A percentile compares a stretch with the other conserved stretches of the same genome.
phyloP scores from a whole-genome alignment of 2,113 vertebrate species.

The Loxodonta africana region DNA sequence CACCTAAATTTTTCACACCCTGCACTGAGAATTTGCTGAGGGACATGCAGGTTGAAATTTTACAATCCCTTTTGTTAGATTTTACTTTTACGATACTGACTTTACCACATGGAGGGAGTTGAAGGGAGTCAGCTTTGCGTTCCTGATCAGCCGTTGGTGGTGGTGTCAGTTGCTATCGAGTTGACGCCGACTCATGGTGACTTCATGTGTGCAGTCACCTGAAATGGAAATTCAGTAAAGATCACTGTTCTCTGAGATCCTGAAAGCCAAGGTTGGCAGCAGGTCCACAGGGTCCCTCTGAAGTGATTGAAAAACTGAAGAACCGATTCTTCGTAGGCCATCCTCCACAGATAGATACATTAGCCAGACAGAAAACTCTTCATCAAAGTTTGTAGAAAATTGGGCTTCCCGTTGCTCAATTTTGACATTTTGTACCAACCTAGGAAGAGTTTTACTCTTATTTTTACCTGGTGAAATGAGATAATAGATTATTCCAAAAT shows the following conservation, averaged over 20 bases:
- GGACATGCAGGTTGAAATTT: neutral
- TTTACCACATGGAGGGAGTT: neutral
- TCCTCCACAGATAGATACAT: constrained; percentile 6
- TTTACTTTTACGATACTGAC: neutral
- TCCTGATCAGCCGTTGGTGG: neutral
- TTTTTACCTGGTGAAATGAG: neutral
- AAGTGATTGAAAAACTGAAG: neutral
- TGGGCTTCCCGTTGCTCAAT: neutral
- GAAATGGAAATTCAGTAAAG: neutral
- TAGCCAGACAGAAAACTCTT: constrained; percentile 4
- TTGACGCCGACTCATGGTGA: neutral
- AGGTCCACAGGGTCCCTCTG: neutral
- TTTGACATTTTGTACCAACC: neutral
- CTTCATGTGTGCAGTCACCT: neutral
- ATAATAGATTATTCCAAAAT: constrained; percentile 30
- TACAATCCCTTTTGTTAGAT: neutral
- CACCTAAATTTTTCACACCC: neutral
- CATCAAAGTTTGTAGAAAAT: neutral
- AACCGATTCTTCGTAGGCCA: neutral
- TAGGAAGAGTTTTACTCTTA: neutral
- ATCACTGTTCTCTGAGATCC: neutral
- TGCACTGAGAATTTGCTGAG: neutral
- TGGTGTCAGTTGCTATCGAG: neutral
- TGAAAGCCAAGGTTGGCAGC: neutral
- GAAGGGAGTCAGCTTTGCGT: neutral